Evolutionary conservation across 2,797 vertebrate species (phyloP).

Genomic region (Oceanodroma leucorhoa): DNA sequence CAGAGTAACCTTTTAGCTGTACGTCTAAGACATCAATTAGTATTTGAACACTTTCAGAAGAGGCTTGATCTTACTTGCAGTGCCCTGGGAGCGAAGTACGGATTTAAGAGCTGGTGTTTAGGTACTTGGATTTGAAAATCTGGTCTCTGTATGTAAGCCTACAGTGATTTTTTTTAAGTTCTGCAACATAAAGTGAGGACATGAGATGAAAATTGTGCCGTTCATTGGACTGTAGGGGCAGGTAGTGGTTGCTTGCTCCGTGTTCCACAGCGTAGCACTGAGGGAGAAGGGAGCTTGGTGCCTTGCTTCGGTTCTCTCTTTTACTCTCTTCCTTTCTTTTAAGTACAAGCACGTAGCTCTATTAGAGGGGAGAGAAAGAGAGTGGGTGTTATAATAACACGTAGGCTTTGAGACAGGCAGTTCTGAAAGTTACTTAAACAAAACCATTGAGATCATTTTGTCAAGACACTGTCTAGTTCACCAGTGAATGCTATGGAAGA

Average conservation of each 20-base stretch:
- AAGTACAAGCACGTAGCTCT: neutral
- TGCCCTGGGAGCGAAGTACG: neutral
- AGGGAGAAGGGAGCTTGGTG: neutral
- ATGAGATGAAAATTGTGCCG: neutral
- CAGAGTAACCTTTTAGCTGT: neutral
- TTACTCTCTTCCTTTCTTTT: neutral
- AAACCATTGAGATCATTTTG: slow-evolving; percentile 37
- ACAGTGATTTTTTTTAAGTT: neutral
- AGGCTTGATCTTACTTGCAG: neutral
- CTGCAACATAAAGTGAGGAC: neutral
- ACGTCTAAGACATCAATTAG: neutral
- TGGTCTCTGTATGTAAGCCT: neutral
- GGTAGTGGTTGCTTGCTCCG: neutral
- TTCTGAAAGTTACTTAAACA: slow-evolving; percentile 33
- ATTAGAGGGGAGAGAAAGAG: slow-evolving; percentile 4
- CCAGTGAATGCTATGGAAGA: neutral
- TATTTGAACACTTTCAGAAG: neutral
- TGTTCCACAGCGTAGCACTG: neutral
- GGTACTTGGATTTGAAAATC: neutral
- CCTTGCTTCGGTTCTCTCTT: neutral
- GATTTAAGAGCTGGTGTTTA: neutral
- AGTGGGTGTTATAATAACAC: slow-evolving; percentile 24
- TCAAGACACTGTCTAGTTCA: slow-evolving; percentile 8
- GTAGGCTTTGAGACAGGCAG: slow-evolving; percentile 10
- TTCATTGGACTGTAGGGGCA: neutral